Conservation (phyloP, 2,888 invertebrate genomes). For the Meta bourneti region DNA sequence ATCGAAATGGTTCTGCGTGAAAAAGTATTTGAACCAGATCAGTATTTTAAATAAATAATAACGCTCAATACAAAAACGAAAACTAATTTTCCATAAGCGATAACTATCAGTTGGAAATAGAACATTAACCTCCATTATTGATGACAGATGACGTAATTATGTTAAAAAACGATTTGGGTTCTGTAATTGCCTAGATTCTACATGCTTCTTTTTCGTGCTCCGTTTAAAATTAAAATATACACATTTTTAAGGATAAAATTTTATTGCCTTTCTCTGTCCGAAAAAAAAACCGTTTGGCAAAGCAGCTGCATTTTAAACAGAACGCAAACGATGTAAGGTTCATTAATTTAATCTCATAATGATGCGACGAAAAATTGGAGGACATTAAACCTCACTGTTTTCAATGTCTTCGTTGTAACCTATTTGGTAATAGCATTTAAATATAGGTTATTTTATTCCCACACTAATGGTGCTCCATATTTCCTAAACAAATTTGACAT, state of each 20-base stretch:
- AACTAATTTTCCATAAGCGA: not conserved
- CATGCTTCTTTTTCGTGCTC: not conserved
- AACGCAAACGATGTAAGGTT: not conserved
- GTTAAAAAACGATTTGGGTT: not conserved
- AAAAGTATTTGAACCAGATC: too few relatives aligned
- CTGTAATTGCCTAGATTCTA: not conserved
- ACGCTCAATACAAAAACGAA: not conserved
- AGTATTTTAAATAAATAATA: too few relatives aligned
- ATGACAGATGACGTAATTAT: not conserved
- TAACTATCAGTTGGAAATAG: not conserved
- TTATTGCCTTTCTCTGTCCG: not conserved
- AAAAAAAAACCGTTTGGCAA: not conserved
- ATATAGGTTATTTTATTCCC: too few relatives aligned
- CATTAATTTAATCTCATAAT: not conserved
- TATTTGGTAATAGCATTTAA: not conserved
- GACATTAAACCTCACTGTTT: not conserved
- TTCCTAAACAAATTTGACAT: too few relatives aligned
- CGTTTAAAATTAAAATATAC: not conserved
- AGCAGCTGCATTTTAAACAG: not conserved
- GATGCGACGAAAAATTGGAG: not conserved
- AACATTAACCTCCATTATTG: not conserved
- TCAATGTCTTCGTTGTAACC: not conserved
- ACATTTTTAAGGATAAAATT: not conserved
- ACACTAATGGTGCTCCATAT: too few relatives aligned
- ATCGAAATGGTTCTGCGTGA: too few relatives aligned